These are phyloP conservation scores for Lasioglossum oenotherae DNA, from an alignment of 2,888 invertebrate species.

Conservation along the genomic window DNA sequence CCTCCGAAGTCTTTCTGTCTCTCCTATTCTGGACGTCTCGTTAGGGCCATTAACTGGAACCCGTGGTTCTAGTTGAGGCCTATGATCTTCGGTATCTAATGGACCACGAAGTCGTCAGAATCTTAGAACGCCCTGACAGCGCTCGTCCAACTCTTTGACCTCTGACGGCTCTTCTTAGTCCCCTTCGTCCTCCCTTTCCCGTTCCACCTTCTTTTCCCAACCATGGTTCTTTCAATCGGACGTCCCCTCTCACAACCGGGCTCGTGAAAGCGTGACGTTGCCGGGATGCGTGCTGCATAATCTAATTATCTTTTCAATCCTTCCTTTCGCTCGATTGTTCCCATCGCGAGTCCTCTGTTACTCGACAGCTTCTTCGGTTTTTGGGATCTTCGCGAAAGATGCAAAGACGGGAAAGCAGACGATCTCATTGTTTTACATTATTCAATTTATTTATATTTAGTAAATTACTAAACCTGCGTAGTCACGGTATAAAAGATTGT, in stretches of 20 bases:
- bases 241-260: not conserved
- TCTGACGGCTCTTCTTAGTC: conserved; percentile 22
- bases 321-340: not conserved
- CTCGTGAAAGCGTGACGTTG: not conserved
- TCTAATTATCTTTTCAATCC: conserved; percentile 1
- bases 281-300: not conserved
- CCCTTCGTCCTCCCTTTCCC: not conserved
- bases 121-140: conserved; percentile 67
- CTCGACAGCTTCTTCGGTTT: not conserved
- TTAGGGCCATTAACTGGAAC: conserved; percentile 73
- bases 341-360: not conserved
- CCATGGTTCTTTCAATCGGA: not conserved
- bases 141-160: conserved; percentile 46
- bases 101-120: conserved; percentile 69
- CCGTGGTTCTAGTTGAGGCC: conserved; percentile 54
- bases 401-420: not conserved
- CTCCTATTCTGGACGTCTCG: conserved; percentile 60
- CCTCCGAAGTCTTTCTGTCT: conserved; percentile 35
- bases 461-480: no score
- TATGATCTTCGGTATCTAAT: conserved; percentile 74
- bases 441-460: no score
- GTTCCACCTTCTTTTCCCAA: not conserved
- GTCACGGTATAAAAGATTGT: no score
- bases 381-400: not conserved
- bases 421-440: not conserved